Evolutionary conservation across 2,797 vertebrate genomes (phyloP).

Genomic region (Sebastes itinus): DNA sequence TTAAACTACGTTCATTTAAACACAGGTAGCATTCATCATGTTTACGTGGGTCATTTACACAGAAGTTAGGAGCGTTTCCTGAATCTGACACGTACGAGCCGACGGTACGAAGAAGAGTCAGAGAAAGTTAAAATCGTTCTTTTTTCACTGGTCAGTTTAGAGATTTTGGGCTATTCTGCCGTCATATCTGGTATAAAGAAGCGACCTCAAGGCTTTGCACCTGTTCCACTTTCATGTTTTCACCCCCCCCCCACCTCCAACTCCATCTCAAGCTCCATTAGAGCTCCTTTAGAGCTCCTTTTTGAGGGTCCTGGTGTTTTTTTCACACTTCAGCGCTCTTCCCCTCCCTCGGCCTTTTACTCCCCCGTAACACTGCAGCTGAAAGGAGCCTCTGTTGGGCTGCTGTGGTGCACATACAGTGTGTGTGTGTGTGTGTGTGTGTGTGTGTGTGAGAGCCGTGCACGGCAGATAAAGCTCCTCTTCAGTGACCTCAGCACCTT

Average conservation of each 20-base stretch:
- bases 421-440: neutral
- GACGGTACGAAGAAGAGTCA: too few species aligned
- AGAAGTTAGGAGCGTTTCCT: too few species aligned
- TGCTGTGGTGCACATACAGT: neutral
- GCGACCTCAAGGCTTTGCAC: conserved; percentile 16
- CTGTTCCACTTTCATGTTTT: conserved; percentile 53
- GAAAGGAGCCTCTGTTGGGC: conserved; percentile 46
- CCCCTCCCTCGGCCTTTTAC: conserved; percentile 3
- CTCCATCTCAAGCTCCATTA: conserved; percentile 41
- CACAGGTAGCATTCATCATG: too few species aligned
- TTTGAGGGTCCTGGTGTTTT: conserved; percentile 23
- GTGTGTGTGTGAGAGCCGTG: neutral
- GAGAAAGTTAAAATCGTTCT: too few species aligned
- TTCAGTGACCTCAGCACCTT: conserved; percentile 39
- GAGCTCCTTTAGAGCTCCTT: neutral
- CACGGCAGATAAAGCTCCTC: neutral
- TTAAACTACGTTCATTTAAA: too few species aligned
- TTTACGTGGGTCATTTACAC: too few species aligned
- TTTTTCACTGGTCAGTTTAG: neutral
- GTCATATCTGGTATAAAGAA: neutral
- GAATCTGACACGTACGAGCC: too few species aligned
- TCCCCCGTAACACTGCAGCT: conserved; percentile 16
- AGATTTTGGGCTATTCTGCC: too few species aligned
- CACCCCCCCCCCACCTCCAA: neutral
- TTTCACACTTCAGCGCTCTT: conserved; percentile 36